Percentiles rank a stretch among this genome's conserved stretches.
These are phyloP conservation scores for Chaetura pelagica DNA, from an alignment of 2,113 vertebrate genomes.

Conservation along the genomic window DNA sequence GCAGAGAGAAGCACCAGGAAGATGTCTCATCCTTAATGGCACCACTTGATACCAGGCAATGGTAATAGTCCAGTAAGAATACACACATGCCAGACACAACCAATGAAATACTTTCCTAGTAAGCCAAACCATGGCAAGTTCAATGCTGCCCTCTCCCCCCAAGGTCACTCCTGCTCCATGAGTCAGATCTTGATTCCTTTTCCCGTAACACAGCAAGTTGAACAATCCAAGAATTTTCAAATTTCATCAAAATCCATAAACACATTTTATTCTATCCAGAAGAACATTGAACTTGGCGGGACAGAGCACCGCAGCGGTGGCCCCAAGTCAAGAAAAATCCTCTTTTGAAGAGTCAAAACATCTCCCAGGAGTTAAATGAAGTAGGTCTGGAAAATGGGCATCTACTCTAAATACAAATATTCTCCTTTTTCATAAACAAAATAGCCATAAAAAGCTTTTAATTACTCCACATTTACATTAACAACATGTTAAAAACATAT, in stretches of 20 bases:
- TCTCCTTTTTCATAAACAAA: not conserved
- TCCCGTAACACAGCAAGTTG: not conserved
- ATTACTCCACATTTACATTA: not conserved
- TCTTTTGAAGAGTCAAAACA: not conserved
- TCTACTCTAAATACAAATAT: not conserved
- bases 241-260: conserved; percentile 55
- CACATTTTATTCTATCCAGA: conserved; percentile 7
- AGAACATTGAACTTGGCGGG: conserved; percentile 44
- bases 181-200: conserved; percentile 26
- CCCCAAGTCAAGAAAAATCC: conserved; percentile 39
- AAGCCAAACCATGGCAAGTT: not conserved
- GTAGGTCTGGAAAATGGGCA: conserved; percentile 25
- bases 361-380: not conserved
- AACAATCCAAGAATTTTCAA: conserved; percentile 19
- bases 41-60: not conserved
- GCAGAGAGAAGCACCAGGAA: not conserved
- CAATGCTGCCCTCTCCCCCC: not conserved
- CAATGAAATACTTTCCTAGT: not conserved
- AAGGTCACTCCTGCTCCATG: not conserved
- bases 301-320: not conserved
- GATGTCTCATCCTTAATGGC: not conserved
- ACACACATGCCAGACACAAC: not conserved
- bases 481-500: not conserved
- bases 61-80: not conserved
- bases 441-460: not conserved